Percentiles rank a stretch among this genome's conserved stretches.
Evolutionary conservation across 2,888 invertebrate genomes (phyloP).

Genomic region (Clostera curtula): DNA sequence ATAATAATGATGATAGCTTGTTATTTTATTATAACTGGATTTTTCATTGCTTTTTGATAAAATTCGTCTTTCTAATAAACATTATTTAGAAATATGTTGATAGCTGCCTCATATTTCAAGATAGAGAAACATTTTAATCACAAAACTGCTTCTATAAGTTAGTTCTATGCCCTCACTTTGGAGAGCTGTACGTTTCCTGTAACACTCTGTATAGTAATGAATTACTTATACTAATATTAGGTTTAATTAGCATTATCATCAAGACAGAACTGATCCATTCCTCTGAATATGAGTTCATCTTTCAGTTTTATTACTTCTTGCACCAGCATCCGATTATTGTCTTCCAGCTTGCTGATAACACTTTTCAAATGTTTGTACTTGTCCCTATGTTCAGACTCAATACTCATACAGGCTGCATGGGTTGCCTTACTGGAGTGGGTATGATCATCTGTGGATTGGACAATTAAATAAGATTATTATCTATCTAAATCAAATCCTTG

Average conservation of each 20-base stretch:
- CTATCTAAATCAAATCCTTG: not conserved
- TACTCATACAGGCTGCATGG: slow-evolving; percentile 16
- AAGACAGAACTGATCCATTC: slow-evolving; percentile 25
- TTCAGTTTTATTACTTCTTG: slow-evolving; percentile 31
- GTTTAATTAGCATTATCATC: slow-evolving; percentile 12
- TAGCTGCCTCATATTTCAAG: no score
- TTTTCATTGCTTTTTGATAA: no score
- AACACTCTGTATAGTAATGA: no score
- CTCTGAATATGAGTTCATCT: slow-evolving; percentile 40
- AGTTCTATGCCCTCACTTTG: no score
- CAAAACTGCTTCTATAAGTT: no score
- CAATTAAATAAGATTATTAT: not conserved
- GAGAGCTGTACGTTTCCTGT: no score
- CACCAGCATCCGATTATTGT: slow-evolving; percentile 20
- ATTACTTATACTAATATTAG: no score
- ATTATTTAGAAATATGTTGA: no score
- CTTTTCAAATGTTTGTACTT: slow-evolving; percentile 17
- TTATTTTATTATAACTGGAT: no score
- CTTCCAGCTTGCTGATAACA: slow-evolving; percentile 19
- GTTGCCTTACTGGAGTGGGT: slow-evolving; percentile 14
- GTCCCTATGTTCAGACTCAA: slow-evolving; percentile 20
- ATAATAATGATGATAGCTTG: no score
- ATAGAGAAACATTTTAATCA: no score
- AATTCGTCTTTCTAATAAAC: no score
- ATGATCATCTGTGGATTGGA: slow-evolving; percentile 15